A percentile compares a stretch with the other conserved stretches of the same genome.
Evolutionary conservation across 2,113 vertebrate species (phyloP).

Genomic region (Dicerorhinus sumatrensis): DNA sequence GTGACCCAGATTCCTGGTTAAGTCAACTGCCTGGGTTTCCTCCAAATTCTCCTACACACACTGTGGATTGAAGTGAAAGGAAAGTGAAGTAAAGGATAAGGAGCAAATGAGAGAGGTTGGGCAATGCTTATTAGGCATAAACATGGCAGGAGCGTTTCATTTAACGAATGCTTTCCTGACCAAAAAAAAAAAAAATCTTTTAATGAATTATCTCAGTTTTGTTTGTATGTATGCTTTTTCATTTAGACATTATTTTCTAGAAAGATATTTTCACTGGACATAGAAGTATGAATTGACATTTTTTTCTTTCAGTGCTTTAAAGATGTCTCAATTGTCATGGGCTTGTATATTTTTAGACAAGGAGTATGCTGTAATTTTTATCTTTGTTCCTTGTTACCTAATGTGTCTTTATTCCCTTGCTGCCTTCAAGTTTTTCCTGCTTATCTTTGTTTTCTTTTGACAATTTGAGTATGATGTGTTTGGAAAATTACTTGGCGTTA

Average conservation of each 20-base stretch:
- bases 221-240: not conserved
- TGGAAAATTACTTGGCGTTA: not conserved
- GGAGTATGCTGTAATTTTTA: not conserved
- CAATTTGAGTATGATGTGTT: not conserved
- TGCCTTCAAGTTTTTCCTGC: not conserved
- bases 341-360: not conserved
- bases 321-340: not conserved
- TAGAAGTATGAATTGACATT: not conserved
- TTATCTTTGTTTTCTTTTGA: not conserved
- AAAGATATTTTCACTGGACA: not conserved
- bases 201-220: not conserved
- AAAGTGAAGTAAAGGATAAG: not conserved
- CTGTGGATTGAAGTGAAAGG: not conserved
- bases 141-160: not conserved
- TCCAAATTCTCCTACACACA: not conserved
- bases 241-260: not conserved
- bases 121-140: not conserved
- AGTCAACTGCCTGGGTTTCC: not conserved
- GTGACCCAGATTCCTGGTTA: not conserved
- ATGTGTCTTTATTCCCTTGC: not conserved
- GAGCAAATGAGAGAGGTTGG: not conserved
- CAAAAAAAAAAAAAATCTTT: too few species aligned
- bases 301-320: not conserved
- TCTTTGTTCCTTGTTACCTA: not conserved
- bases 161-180: not conserved